Conservation (phyloP, 2,888 invertebrate genomes). For the Stenolophus ochropezus region DNA sequence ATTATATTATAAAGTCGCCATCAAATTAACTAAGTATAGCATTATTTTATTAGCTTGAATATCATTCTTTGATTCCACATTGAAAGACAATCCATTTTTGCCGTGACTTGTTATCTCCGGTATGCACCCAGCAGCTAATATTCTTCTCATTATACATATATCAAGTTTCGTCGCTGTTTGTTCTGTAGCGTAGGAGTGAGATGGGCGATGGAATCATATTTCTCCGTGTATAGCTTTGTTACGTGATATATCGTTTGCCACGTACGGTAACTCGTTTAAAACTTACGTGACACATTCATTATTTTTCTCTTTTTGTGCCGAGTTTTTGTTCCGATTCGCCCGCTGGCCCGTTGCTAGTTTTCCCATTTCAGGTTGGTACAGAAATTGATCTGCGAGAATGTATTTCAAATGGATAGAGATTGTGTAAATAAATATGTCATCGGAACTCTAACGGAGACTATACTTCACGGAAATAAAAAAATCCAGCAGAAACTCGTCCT, state of each 20-base stretch:
- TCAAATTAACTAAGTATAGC: background rate
- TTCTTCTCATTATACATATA: conserved; percentile 53
- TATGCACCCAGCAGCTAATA: conserved; percentile 1
- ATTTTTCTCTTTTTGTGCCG: conserved; percentile 52
- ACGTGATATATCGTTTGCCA: conserved; percentile 59
- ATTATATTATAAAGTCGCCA: background rate
- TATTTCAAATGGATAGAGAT: background rate
- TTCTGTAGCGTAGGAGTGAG: conserved; percentile 11
- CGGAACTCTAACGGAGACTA: background rate
- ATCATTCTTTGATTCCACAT: background rate
- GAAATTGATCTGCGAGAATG: background rate
- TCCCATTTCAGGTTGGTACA: background rate
- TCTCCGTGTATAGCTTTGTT: conserved; percentile 57
- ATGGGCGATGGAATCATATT: conserved; percentile 44
- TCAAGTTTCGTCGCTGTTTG: conserved; percentile 49
- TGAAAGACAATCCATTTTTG: background rate
- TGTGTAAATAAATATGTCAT: background rate
- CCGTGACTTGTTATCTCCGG: background rate
- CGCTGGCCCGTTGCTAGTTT: conserved; percentile 4
- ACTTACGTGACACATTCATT: conserved; percentile 59
- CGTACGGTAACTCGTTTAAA: conserved; percentile 58
- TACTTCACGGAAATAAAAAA: background rate
- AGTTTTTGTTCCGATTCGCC: conserved; percentile 34
- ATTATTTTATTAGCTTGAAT: background rate
- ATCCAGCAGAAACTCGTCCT: too few species aligned